These are phyloP conservation scores for Lepidonotus clava DNA, from an alignment of 2,888 invertebrate species.

Conservation along the genomic window DNA sequence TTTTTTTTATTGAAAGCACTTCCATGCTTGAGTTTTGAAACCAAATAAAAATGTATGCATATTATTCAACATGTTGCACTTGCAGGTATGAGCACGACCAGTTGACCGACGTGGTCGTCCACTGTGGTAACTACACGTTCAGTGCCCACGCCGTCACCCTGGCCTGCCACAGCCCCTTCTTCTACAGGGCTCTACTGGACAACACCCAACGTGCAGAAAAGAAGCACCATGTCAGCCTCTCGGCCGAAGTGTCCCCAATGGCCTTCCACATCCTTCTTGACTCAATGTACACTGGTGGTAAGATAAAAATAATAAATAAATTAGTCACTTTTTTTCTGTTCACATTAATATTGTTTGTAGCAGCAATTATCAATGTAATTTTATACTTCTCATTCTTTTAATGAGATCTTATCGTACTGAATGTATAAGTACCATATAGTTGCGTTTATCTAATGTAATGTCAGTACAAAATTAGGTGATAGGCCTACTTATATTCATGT, in stretches of 20 bases:
- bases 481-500: too few relatives aligned
- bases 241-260: conserved; percentile 63
- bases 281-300: conserved; percentile 68
- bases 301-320: too few relatives aligned
- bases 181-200: conserved; percentile 59
- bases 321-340: too few relatives aligned
- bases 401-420: too few relatives aligned
- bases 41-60: neutral
- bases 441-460: too few relatives aligned
- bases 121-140: conserved; percentile 65
- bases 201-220: neutral
- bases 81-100: conserved; percentile 71
- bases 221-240: neutral
- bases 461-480: too few relatives aligned
- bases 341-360: too few relatives aligned
- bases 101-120: conserved; percentile 70
- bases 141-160: conserved; percentile 70
- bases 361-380: too few relatives aligned
- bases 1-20: neutral
- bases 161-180: conserved; percentile 70
- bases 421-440: too few relatives aligned
- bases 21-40: neutral
- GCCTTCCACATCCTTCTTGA: conserved; percentile 69
- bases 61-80: neutral
- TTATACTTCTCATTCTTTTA: too few relatives aligned